Evolutionary conservation across 2,797 vertebrate species (phyloP), one percentile per base, ranked within the genome.

Genomic region (Benthosema pterotum): DNA sequence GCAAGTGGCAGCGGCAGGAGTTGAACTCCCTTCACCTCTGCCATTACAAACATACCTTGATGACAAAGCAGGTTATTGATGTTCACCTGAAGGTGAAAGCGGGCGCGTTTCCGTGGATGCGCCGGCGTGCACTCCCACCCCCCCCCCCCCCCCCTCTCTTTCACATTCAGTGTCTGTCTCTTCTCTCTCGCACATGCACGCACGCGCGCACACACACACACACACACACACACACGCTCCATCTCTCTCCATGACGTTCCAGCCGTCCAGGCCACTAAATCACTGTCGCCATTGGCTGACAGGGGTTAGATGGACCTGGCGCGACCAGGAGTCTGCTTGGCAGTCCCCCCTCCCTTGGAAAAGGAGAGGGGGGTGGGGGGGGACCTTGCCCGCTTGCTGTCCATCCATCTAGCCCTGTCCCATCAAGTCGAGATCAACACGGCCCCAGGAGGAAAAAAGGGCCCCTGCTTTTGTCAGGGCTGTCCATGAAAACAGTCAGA

Each of bases 1-100:
- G 75, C 79, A 79, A 79, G 65, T 42, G n/a, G 56, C 47, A 9
- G 72, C 58, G 17, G 74, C 43, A n/a, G 2, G 18, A 0, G 55
- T 14, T 62, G 82, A 87, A 88, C 84, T 81, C 65, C 25, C 52
- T 67, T 85, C 77, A 83, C 78, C 84, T 52, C 16, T 63, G 78
- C 80, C 76, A 85, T 80, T 74, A 77, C 79, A 83, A 87, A 86
- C 88, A 89, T 86, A 85, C 84, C 86, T 84, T 25, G 57, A 81
- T 84, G 87, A 87, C 89, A 88, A 82, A 80, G 79, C 52, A 69
- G 58, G 74, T 87, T 86, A 89, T 87, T 87, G 82, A 88, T 86
- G 85, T 82, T 76, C 80, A 84, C 80, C 85, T 84, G 83, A 83
- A 83, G 84, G 87, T 82, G 79, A 88, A 88, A 81, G 78, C 70